Evolutionary conservation across 2,888 invertebrate genomes (phyloP), one percentile per base, ranked within the genome.

Genomic region (Physocephala rufipes): DNA sequence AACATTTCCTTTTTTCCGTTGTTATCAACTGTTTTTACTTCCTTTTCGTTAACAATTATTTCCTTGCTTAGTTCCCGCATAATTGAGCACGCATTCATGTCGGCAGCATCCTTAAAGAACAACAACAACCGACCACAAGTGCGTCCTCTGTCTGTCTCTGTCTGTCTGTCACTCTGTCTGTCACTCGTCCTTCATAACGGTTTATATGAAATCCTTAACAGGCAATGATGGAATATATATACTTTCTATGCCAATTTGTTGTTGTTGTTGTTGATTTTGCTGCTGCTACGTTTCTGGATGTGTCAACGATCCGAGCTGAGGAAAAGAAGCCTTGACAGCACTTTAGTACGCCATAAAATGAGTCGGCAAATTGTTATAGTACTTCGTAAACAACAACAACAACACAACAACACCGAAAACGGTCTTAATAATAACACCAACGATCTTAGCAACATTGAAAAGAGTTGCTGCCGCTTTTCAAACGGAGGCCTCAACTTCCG

Each of bases 321-420:
- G n/a, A n/a, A n/a, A 16, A 67, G 26, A 36, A 36, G 47, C 67
- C 47, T 59, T 67, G 67, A 47, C 67, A 67, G 59, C 67, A 67
- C 59, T 67, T 67, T 67, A 67, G 5, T 36, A 47, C 70, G 66
- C 47, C 49, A 53, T 63, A 62, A 72, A 63, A 53, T 67, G 71
- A 51, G 61, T 59, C 30, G 28, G 51, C 26, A 51, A 49, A n/a
- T n/a, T n/a, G n/a, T n/a, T n/a, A 21, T 13, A 21, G 36, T 36
- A 30, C 26, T 19, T 62, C 26, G 26, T 26, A n/a, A n/a, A 28
- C 55, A 67, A 47, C 68, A 61, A 45, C 30, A 61, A 67, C 67
- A 68, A 63, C 64, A 73, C n/a, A n/a, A n/a, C n/a, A n/a, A n/a
- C n/a, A n/a, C n/a, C n/a, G n/a, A n/a, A n/a, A n/a, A n/a, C n/a